Conservation (phyloP, 2,113 vertebrate species). For the Dissostichus mawsoni region DNA sequence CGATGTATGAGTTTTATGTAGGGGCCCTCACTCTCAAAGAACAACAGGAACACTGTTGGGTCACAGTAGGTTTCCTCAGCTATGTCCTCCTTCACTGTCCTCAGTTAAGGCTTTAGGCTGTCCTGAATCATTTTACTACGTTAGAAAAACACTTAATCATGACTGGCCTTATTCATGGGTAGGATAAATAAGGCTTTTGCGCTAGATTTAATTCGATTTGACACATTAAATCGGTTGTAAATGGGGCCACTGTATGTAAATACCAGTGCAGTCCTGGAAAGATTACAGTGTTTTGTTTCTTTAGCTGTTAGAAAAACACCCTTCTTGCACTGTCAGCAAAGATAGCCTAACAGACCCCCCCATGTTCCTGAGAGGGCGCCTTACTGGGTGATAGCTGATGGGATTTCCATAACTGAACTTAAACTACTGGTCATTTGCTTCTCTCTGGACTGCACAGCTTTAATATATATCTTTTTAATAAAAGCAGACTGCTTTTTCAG, state of each 20-base stretch:
- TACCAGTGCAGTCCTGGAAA: background rate
- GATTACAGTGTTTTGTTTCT: conserved; percentile 14
- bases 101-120: background rate
- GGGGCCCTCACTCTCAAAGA: background rate
- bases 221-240: conserved; percentile 15
- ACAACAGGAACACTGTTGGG: background rate
- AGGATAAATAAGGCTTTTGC: conserved; percentile 19
- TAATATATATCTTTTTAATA: background rate
- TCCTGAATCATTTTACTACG: conserved; percentile 17
- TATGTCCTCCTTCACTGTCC: conserved; percentile 4
- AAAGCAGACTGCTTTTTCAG: background rate
- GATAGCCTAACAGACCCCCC: conserved; percentile 40
- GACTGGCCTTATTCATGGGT: conserved; percentile 26
- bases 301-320: conserved; percentile 26
- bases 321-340: conserved; percentile 56
- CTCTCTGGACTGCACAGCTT: background rate
- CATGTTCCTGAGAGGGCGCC: conserved; percentile 26
- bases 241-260: conserved; percentile 28
- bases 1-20: background rate
- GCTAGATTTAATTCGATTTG: conserved; percentile 14
- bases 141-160: conserved; percentile 1
- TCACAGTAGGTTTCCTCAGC: background rate
- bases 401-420: conserved; percentile 18
- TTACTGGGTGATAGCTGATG: conserved; percentile 9
- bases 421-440: background rate